Conservation (phyloP, 1,140 invertebrate species). For the Harlomillsia oculata region DNA sequence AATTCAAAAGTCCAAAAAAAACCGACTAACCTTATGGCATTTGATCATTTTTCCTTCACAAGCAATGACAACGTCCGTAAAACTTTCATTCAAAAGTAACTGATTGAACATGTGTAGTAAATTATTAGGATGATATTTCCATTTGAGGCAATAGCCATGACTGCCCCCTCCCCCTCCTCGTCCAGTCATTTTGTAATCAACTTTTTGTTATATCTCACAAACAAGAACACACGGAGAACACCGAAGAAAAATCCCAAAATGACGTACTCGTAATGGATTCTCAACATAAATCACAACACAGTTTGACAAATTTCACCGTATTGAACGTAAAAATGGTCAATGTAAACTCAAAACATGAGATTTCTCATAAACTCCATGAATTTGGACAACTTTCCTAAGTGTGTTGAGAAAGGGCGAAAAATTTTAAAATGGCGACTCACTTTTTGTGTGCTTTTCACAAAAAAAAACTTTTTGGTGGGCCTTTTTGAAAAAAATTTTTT, state of each 20-base stretch:
- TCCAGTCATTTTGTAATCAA: slow-evolving; percentile 6
- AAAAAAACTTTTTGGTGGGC: slow-evolving; percentile 31
- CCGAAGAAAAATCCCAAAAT: too few species aligned
- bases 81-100: slow-evolving; percentile 71
- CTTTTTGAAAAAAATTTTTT: slow-evolving; percentile 32
- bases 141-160: slow-evolving; percentile 31
- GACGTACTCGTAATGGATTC: slow-evolving; percentile 4
- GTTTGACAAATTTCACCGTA: too few species aligned
- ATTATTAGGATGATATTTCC: slow-evolving; percentile 49
- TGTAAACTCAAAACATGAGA: too few species aligned
- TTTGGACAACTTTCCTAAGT: too few species aligned
- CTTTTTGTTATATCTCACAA: too few species aligned
- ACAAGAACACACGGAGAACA: too few species aligned
- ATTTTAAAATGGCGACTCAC: slow-evolving; percentile 28
- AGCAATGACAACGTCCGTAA: slow-evolving; percentile 81
- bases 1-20: neutral
- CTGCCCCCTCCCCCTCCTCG: slow-evolving; percentile 7
- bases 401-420: slow-evolving; percentile 13
- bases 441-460: slow-evolving; percentile 24
- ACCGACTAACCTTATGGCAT: slow-evolving; percentile 65
- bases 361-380: neutral
- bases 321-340: too few species aligned
- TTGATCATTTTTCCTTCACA: slow-evolving; percentile 78
- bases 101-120: slow-evolving; percentile 78
- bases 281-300: slow-evolving; percentile 9